phyloP scores from a whole-genome alignment of 2,113 vertebrate species.

The Vidua macroura region DNA sequence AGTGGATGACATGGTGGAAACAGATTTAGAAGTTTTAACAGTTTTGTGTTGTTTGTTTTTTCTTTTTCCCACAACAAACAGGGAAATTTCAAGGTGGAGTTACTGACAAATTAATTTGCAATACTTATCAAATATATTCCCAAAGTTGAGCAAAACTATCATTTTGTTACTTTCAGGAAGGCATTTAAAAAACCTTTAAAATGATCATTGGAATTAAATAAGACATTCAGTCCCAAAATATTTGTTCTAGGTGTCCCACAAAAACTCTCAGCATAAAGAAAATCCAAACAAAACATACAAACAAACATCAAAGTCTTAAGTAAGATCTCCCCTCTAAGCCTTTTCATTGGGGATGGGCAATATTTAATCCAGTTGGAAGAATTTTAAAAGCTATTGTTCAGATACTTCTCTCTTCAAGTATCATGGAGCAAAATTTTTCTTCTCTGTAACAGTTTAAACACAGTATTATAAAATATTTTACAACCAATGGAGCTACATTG shows the following conservation, averaged over 20 bases:
- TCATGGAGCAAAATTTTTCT: background rate
- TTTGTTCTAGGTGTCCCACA: background rate
- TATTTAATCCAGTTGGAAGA: background rate
- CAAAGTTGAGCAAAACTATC: rapidly evolving
- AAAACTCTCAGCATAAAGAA: background rate
- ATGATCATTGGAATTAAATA: background rate
- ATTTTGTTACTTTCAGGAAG: background rate
- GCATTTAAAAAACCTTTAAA: background rate
- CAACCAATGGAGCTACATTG: background rate
- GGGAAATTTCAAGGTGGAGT: background rate
- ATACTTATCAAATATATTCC: background rate
- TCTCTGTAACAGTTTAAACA: background rate
- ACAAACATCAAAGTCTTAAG: background rate
- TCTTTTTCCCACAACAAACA: background rate
- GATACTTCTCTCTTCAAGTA: background rate
- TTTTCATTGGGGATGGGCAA: background rate
- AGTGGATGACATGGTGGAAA: background rate
- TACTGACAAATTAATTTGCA: background rate
- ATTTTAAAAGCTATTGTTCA: background rate
- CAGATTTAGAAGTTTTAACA: background rate
- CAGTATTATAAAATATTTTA: background rate
- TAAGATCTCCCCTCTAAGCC: background rate
- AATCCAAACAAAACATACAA: background rate
- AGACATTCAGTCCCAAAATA: background rate
- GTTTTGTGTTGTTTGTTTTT: rapidly evolving